A percentile compares a stretch with the other conserved stretches of the same genome.
These are phyloP conservation scores for Physella acuta DNA, from an alignment of 1,140 invertebrate species.

Conservation along the genomic window DNA sequence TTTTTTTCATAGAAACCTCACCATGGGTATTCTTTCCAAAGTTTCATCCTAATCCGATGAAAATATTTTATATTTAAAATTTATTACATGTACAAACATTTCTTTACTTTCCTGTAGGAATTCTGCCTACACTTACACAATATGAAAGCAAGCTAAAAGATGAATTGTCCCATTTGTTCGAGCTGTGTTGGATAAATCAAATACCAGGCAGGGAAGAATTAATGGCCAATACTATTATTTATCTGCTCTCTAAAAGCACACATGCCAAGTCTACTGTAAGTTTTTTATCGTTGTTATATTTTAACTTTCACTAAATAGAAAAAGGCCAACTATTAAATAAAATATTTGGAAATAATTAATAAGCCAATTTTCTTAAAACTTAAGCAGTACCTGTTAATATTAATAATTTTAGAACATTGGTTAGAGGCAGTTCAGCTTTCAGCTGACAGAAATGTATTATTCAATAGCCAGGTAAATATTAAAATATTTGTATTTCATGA, in stretches of 20 bases:
- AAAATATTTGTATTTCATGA: no score
- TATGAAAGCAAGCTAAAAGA: constrained; percentile 36
- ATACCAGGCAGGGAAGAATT: constrained; percentile 39
- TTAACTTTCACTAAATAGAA: background rate
- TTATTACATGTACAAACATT: no score
- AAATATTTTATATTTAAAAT: no score
- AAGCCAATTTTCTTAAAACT: background rate
- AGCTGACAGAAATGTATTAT: background rate
- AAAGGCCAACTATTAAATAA: background rate
- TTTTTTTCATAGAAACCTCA: no score
- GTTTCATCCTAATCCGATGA: no score
- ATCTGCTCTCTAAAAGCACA: constrained; percentile 38
- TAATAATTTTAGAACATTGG: background rate
- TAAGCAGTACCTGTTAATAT: background rate
- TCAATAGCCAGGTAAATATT: background rate
- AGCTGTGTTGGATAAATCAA: constrained; percentile 41
- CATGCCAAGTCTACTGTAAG: constrained; percentile 34
- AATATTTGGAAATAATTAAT: background rate
- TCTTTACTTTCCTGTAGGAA: constrained; percentile 25
- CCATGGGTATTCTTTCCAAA: no score
- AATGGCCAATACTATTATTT: constrained; percentile 39
- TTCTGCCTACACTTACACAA: constrained; percentile 36
- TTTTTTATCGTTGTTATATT: constrained; percentile 15
- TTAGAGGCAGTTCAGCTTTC: background rate
- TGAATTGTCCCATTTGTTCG: constrained; percentile 38